Evolutionary conservation across 2,113 vertebrate species (phyloP).

Genomic region (Dicaeum eximium): DNA sequence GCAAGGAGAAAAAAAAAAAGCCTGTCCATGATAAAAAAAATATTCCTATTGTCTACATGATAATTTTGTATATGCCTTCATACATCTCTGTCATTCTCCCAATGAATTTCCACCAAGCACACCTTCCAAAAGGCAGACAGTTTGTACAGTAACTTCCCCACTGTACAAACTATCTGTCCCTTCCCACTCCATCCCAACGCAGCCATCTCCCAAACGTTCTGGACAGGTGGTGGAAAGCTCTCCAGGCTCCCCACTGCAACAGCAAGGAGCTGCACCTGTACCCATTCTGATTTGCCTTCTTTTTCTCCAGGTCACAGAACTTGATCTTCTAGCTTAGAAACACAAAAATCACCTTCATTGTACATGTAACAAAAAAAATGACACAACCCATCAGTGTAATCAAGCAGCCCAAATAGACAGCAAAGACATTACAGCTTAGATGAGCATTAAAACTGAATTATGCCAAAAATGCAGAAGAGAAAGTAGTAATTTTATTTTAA

Average conservation of each 20-base stretch:
- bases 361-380: not conserved
- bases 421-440: not conserved
- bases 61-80: not conserved
- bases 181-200: not conserved
- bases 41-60: not conserved
- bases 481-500: conserved; percentile 9
- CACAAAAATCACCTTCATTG: not conserved
- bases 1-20: not conserved
- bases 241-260: not conserved
- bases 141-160: too few relatives aligned
- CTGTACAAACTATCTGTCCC: not conserved
- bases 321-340: not conserved
- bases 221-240: not conserved
- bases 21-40: not conserved
- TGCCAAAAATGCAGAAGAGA: not conserved
- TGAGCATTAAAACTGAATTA: conserved; percentile 9
- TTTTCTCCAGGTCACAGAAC: not conserved
- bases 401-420: not conserved
- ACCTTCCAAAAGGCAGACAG: not conserved
- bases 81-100: not conserved
- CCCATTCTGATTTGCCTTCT: not conserved
- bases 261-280: not conserved
- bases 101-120: not conserved
- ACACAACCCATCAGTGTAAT: not conserved
- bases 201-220: fast-evolving